Evolutionary conservation across 2,888 invertebrate species (phyloP).

Genomic region (Phaedon cochleariae): DNA sequence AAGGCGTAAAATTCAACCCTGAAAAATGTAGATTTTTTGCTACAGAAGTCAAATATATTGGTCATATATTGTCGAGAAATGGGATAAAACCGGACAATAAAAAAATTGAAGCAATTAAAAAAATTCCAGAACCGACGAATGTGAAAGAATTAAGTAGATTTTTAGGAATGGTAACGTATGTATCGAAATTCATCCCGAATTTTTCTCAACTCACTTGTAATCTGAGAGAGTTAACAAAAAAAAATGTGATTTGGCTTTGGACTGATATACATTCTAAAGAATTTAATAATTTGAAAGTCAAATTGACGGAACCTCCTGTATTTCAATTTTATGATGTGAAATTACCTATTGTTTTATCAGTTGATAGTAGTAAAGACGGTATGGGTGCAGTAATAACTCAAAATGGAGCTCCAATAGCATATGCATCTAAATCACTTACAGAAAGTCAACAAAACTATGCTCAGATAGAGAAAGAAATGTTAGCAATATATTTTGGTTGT

Average conservation of each 20-base stretch:
- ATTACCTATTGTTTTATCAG: not conserved
- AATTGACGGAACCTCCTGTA: constrained; percentile 2
- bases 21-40: too few relatives aligned
- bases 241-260: not conserved
- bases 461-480: too few relatives aligned
- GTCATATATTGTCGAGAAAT: too few relatives aligned
- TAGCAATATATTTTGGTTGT: too few relatives aligned
- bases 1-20: too few relatives aligned
- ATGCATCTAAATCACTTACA: too few relatives aligned
- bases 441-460: too few relatives aligned
- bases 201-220: constrained; percentile 29
- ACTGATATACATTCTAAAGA: constrained; percentile 15
- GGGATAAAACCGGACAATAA: not conserved
- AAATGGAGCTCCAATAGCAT: too few relatives aligned
- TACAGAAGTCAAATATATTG: too few relatives aligned
- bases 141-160: not conserved
- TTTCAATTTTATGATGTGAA: constrained; percentile 1
- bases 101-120: constrained; percentile 33
- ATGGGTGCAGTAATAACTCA: not conserved
- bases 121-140: not conserved
- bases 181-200: constrained; percentile 45
- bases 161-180: constrained; percentile 45
- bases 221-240: not conserved
- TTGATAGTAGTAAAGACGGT: not conserved
- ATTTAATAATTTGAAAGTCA: constrained; percentile 25